These are phyloP conservation scores for Hipparchia semele DNA, from an alignment of 2,888 invertebrate genomes.

Conservation along the genomic window DNA sequence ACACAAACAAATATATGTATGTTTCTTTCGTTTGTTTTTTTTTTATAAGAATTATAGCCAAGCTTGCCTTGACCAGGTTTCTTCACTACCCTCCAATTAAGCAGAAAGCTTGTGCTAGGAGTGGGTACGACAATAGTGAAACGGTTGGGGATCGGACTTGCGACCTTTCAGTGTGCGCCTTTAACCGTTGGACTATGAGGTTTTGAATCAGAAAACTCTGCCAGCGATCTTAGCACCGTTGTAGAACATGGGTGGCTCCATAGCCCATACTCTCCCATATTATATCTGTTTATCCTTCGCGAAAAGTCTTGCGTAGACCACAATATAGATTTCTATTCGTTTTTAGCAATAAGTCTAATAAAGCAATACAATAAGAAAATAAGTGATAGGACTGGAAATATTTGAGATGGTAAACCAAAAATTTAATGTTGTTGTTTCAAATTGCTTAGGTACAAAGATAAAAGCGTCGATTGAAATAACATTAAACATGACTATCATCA, in stretches of 20 bases:
- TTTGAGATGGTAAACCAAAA: constrained; percentile 3
- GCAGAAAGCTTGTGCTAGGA: no score
- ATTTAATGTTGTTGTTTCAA: neutral
- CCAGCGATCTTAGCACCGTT: neutral
- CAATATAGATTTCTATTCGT: constrained; percentile 25
- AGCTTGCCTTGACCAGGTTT: no score
- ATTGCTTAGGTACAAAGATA: neutral
- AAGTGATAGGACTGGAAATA: constrained; percentile 5
- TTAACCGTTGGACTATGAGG: no score
- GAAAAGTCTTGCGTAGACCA: neutral
- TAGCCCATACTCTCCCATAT: no score
- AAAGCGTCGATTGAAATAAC: neutral
- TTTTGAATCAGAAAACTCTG: neutral
- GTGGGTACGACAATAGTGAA: no score
- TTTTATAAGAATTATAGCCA: no score
- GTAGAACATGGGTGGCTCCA: no score
- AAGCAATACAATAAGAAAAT: neutral
- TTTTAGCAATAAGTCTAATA: constrained; percentile 10
- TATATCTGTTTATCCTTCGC: no score
- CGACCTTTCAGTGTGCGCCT: no score
- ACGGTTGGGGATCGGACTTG: no score
- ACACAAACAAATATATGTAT: neutral
- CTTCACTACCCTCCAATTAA: no score
- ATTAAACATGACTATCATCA: neutral
- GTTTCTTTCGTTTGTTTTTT: no score